Percentiles rank a stretch among this genome's conserved stretches.
Conservation (phyloP, 1,140 invertebrate species). For the Heliothis subflexa region DNA sequence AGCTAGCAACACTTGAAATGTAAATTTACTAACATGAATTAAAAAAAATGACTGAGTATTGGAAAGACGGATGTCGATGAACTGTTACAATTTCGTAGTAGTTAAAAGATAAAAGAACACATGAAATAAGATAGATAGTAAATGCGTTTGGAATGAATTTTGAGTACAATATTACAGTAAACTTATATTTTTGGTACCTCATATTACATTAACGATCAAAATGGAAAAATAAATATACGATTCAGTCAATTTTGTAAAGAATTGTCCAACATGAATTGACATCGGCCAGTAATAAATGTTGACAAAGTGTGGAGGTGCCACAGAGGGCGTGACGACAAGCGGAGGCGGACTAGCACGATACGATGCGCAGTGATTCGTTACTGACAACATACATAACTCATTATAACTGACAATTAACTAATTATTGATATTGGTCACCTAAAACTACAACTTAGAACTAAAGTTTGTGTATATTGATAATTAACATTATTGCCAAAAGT, state of each 20-base stretch:
- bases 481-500: conserved; percentile 49
- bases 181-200: conserved; percentile 9
- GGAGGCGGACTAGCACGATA: neutral
- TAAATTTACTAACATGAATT: too few relatives aligned
- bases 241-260: too few relatives aligned
- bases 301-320: too few relatives aligned
- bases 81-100: too few relatives aligned
- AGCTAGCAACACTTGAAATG: too few relatives aligned
- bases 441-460: conserved; percentile 8
- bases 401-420: neutral
- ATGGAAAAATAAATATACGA: too few relatives aligned
- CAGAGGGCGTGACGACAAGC: too few relatives aligned
- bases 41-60: too few relatives aligned
- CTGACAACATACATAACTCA: neutral
- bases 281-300: too few relatives aligned
- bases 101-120: neutral
- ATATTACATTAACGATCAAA: too few relatives aligned
- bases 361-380: neutral
- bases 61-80: too few relatives aligned
- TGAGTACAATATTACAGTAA: conserved; percentile 8
- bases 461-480: neutral
- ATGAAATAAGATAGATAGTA: conserved; percentile 1
- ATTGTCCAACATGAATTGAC: too few relatives aligned
- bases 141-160: conserved; percentile 49
- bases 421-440: neutral